Evolutionary conservation across 2,888 invertebrate genomes (phyloP), one percentile per base, ranked within the genome.

Genomic region (Synergus itoensis): DNA sequence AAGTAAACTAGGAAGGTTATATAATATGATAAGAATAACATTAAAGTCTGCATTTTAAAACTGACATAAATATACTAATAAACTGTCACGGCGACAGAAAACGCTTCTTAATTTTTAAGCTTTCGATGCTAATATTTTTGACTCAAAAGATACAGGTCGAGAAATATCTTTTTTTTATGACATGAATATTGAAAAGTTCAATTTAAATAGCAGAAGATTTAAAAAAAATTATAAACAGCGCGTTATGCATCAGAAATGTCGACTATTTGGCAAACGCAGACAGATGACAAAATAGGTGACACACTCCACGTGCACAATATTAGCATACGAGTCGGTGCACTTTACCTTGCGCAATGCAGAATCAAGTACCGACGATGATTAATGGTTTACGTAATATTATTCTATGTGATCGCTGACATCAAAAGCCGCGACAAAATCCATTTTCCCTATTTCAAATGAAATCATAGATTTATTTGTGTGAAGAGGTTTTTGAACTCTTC

Each of bases 261-360:
- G n/a, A 45, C 48, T 45, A 73, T 73, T 73, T 73, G 53, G 53
- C 73, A 53, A 48, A 53, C n/a, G 36, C 8, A 73, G 21, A 36
- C 21, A 45, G 48, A 28, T 73, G 53, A 53, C 36, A 73, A 73
- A 73, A 73, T 73, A 53, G 48, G 73, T 48, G 48, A 73, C 53
- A 69, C 73, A 69, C 18, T 64, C 64, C 64, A 45, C 53, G 73
- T 73, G 53, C 48, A 73, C 48, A 73, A 53, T 73, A 53, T 73
- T 53, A 73, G 48, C 2, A 12, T 21, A 60, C 48, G 48, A 73
- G 73, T 73, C 73, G 73, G 48, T 53, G 73, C 73, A 73, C 73
- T 73, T 53, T 73, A 16, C 36, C 11, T 73, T 73, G 11, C 73
- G 73, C 48, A 73, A 73, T 73, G 36, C 48, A 36, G 73, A 73